Evolutionary conservation across 1,140 invertebrate genomes (phyloP).

Genomic region (Musca domestica): DNA sequence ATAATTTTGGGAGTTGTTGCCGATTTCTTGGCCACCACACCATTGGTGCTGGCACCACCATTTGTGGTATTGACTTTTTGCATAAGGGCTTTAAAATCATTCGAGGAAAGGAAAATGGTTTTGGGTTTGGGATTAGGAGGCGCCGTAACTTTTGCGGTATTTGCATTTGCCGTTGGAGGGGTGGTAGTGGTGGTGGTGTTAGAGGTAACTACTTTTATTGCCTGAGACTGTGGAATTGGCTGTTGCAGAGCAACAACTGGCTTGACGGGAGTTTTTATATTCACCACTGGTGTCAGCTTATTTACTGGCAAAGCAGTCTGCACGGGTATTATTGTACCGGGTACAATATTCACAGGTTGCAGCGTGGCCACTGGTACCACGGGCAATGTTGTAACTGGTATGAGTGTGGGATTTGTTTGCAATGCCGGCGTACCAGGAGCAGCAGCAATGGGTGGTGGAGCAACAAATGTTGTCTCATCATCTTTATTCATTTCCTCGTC

Average conservation of each 20-base stretch:
- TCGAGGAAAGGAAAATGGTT: slow-evolving; percentile 56
- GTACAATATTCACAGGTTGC: slow-evolving; percentile 23
- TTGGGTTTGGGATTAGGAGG: slow-evolving; percentile 37
- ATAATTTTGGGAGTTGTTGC: slow-evolving; percentile 38
- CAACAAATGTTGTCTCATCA: neutral
- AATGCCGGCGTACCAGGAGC: neutral
- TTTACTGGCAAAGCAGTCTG: slow-evolving; percentile 23
- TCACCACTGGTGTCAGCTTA: neutral
- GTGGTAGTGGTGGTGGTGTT: neutral
- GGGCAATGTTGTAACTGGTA: slow-evolving; percentile 7
- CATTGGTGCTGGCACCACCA: slow-evolving; percentile 27
- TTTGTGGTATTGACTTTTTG: slow-evolving; percentile 52
- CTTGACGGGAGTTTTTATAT: slow-evolving; percentile 12
- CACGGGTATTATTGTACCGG: slow-evolving; percentile 25
- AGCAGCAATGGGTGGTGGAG: neutral
- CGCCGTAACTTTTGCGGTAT: slow-evolving; percentile 19
- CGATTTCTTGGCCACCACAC: slow-evolving; percentile 28
- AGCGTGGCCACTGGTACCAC: slow-evolving; percentile 10
- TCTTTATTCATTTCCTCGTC: neutral
- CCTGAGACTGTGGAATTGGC: neutral
- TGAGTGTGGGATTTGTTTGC: neutral
- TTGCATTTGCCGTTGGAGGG: neutral
- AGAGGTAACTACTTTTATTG: neutral
- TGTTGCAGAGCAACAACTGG: neutral
- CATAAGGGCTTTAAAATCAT: slow-evolving; percentile 56